phyloP scores from a whole-genome alignment of 2,797 vertebrate species.

The Parotocinclus haroldoi region DNA sequence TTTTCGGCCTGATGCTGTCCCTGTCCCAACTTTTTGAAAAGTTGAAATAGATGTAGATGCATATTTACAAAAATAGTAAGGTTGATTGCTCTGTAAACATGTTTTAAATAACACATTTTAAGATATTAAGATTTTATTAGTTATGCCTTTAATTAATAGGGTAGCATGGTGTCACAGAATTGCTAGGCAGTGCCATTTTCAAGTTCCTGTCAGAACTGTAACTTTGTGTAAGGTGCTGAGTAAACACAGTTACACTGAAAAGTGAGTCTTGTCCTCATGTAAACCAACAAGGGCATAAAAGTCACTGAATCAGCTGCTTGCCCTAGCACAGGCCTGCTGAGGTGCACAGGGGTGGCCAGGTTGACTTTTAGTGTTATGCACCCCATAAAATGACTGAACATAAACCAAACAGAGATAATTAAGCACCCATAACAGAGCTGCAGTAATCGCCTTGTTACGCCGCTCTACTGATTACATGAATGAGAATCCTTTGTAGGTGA shows the following conservation, averaged over 20 bases:
- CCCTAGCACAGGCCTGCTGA: constrained; percentile 32
- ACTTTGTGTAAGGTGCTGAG: constrained; percentile 52
- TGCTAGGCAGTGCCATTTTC: constrained; percentile 18
- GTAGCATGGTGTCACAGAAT: constrained; percentile 15
- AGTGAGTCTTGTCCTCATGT: constrained; percentile 38
- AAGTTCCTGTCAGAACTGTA: constrained; percentile 37
- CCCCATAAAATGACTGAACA: constrained; percentile 32
- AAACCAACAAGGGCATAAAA: constrained; percentile 43
- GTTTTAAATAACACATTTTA: too few species aligned
- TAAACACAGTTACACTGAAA: constrained; percentile 51
- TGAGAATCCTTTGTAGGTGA: constrained; percentile 42
- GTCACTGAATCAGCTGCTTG: constrained; percentile 51
- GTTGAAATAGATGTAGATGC: too few species aligned
- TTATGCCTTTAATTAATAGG: neutral
- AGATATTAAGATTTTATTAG: too few species aligned
- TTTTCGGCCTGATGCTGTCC: too few species aligned
- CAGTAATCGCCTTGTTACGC: constrained; percentile 1
- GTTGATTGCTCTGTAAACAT: too few species aligned
- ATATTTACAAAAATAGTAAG: too few species aligned
- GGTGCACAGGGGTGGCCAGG: constrained; percentile 33
- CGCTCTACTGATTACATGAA: constrained; percentile 28
- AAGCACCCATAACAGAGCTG: constrained; percentile 31
- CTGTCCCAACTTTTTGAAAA: too few species aligned
- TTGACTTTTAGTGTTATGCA: constrained; percentile 33
- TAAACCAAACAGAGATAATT: constrained; percentile 34